phyloP scores from a whole-genome alignment of 2,888 invertebrate species.

The Diarsia mendica region DNA sequence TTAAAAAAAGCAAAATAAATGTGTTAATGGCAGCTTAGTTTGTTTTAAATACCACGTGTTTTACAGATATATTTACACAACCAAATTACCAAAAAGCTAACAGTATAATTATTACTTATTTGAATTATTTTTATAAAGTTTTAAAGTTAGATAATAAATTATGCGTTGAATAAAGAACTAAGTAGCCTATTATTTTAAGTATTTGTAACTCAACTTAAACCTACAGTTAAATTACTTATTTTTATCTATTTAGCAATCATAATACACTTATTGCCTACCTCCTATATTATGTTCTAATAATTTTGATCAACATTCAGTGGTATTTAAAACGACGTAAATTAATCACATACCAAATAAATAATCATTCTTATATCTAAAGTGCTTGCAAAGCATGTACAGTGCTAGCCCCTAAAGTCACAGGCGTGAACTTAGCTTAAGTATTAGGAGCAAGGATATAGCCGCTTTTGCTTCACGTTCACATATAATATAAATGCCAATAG shows the following conservation, averaged over 20 bases:
- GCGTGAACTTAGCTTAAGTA: conserved; percentile 54
- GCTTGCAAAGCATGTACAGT: conserved; percentile 74
- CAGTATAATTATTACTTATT: background rate
- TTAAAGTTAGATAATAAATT: background rate
- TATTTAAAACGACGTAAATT: conserved; percentile 65
- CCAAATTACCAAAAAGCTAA: background rate
- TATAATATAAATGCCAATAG: background rate
- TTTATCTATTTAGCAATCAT: background rate
- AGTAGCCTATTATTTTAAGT: background rate
- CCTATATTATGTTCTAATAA: background rate
- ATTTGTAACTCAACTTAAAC: background rate
- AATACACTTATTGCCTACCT: conserved; percentile 3
- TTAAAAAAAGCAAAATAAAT: conserved; percentile 78
- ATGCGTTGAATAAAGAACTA: background rate
- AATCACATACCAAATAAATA: conserved; percentile 63
- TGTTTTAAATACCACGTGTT: conserved; percentile 70
- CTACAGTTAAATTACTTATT: background rate
- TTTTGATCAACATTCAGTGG: conserved; percentile 50
- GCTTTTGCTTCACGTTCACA: conserved; percentile 21
- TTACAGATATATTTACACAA: conserved; percentile 14
- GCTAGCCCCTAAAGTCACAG: conserved; percentile 58
- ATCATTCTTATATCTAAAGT: conserved; percentile 62
- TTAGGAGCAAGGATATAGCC: conserved; percentile 34
- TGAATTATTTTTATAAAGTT: background rate
- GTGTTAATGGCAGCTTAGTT: conserved; percentile 74